Base-by-base conservation (phyloP, 1,140 invertebrate genomes). In the Drosophila athabasca region DNA sequence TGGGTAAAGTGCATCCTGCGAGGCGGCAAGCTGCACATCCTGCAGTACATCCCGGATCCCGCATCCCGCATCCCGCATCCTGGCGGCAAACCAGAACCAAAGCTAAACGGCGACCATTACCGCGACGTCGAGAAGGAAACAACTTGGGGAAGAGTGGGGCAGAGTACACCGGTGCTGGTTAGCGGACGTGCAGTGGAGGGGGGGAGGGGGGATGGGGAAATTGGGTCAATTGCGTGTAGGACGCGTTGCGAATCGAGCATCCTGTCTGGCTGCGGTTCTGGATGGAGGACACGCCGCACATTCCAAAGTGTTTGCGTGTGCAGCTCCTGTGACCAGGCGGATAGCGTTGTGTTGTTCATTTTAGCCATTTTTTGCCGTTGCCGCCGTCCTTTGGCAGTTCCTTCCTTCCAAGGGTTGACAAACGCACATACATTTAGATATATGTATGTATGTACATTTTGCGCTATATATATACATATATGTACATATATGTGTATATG, bases 181-280 rank as follows among this genome's bases (percentile, higher is more conserved):
- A 9, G 8, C 17, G 17, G 17, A 19, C 17, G 17, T 19, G 17
- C 17, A 19, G 17, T 19, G 43, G 24, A n/a, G 7, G 9, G 11
- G n/a, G 29, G 35, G 13, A 6, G 2, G 15, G 13, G 15, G 61
- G 46, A 51, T 35, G 64, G 65, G 15, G 6, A 83, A 83, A 83
- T 84, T 76, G 62, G 80, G 80, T 84, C 80, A 83, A 83, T 76
- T 76, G 80, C 58, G 75, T 69, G 59, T 70, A 73, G 57, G 67
- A 62, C 64, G 69, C 62, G 73, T 69, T 69, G 73, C 45, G 61
- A 67, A 69, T 81, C 48, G 44, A 50, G 79, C 65, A 70, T 75
- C 70, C 69, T 74, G 66, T 53, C 72, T 62, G 49, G 17, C 44
- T 50, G 19, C 35, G 35, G 35, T 39, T 39, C 35, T 39, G 35